Base-by-base conservation (phyloP, 2,888 invertebrate genomes). In the Drosophila lacicola region DNA sequence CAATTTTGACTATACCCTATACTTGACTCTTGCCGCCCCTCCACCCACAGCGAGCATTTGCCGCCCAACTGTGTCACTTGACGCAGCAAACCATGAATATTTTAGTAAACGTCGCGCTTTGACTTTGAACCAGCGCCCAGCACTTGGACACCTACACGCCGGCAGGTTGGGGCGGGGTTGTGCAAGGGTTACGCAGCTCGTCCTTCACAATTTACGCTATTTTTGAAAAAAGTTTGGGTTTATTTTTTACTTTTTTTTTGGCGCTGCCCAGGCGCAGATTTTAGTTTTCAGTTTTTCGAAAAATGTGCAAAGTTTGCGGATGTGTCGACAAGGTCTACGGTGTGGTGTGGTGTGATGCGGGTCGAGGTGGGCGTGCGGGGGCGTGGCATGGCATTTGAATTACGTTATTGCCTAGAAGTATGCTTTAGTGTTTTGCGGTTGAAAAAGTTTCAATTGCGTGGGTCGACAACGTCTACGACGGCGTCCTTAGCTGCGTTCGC, bases 381-480 rank as follows among this genome's bases (percentile, higher is more conserved):
- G 45, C 61, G 36, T 14, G 36, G 55, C 51, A 19, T 41, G 33
- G 57, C 65, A 36, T 83, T 88, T 84, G 89, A 84, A 84, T 84
- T 76, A 89, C 84, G 87, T 87, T 84, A 88, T 87, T 84, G 89
- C 87, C 84, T 78, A 76, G 82, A 84, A 84, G 87, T 86, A 88
- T 87, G 87, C 72, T 84, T 87, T 84, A 78, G 87, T 84, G 88
- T 84, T 83, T 84, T 84, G 89, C 84, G 84, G 84, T 84, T 84
- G 84, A 74, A 87, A 83, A 84, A 84, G 84, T 84, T 84, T 84
- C 84, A 88, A 84, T 84, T 84, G 87, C 89, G 87, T 81, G 79
- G 87, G 84, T 82, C 19, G 55, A 2, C 37, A 21, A 6, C 63
- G 82, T 17, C 46, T 13, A 34, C 47, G 17, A 11, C 33, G 17